A percentile compares a stretch with the other conserved stretches of the same genome.
Conservation (phyloP, 1,140 invertebrate genomes). For the Cheumatopsyche charites region DNA sequence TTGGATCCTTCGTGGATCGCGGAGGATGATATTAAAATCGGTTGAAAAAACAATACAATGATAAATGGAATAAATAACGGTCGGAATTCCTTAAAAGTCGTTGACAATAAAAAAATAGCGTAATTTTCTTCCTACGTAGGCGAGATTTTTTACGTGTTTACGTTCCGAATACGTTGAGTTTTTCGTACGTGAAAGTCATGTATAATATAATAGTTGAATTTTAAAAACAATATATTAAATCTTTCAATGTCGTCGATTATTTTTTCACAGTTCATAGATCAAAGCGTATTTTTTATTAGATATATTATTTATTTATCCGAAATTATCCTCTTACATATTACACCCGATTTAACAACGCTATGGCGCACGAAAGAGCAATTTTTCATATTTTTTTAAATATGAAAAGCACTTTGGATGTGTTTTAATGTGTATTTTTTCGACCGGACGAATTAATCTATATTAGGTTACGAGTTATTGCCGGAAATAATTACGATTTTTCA, state of each 20-base stretch:
- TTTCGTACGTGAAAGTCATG: slow-evolving; percentile 10
- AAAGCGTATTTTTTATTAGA: too few relatives aligned
- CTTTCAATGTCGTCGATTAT: too few relatives aligned
- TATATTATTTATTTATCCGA: too few relatives aligned
- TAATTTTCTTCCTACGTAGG: slow-evolving; percentile 17
- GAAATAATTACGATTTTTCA: slow-evolving; percentile 7
- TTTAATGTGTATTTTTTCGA: slow-evolving; percentile 13
- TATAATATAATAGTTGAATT: not conserved
- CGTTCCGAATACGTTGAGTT: not conserved
- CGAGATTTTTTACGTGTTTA: slow-evolving; percentile 6
- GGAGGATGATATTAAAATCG: not conserved
- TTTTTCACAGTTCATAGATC: too few relatives aligned
- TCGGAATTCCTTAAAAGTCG: slow-evolving; percentile 11
- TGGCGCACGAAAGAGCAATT: too few relatives aligned
- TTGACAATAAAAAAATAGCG: not conserved
- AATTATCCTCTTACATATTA: too few relatives aligned
- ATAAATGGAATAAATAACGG: slow-evolving; percentile 10
- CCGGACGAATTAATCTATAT: slow-evolving; percentile 16
- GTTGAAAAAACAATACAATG: slow-evolving; percentile 9
- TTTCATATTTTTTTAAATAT: too few relatives aligned
- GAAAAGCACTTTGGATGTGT: not conserved
- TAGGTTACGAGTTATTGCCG: slow-evolving; percentile 8
- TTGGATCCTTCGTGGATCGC: slow-evolving; percentile 14
- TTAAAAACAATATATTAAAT: too few relatives aligned
- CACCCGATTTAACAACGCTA: too few relatives aligned